phyloP scores from a whole-genome alignment of 2,797 vertebrate genomes.

The Poeciliopsis infans region DNA sequence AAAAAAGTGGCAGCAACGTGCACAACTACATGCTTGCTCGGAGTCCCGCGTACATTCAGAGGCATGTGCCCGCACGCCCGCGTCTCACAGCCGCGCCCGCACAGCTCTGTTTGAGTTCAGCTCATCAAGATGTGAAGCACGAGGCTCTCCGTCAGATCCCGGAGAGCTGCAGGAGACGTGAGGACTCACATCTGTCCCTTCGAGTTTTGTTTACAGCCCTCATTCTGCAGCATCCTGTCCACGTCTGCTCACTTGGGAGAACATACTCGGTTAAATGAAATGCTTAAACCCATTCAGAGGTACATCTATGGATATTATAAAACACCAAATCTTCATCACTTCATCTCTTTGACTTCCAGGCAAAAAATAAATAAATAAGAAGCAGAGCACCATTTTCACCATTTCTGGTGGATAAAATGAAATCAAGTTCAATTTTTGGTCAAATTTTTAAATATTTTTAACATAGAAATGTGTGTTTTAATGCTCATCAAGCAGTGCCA shows the following conservation, averaged over 20 bases:
- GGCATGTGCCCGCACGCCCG: slow-evolving; percentile 17
- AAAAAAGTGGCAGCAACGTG: slow-evolving; percentile 10
- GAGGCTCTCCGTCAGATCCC: slow-evolving; percentile 26
- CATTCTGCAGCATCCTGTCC: slow-evolving; percentile 1
- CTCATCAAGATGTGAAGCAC: slow-evolving; percentile 27
- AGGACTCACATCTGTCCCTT: slow-evolving; percentile 19
- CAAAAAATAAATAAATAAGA: neutral
- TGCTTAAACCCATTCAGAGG: neutral
- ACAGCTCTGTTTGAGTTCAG: neutral
- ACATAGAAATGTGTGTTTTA: neutral
- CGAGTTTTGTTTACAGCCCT: slow-evolving; percentile 4
- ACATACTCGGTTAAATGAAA: neutral
- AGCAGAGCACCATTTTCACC: neutral
- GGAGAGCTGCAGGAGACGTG: slow-evolving; percentile 31
- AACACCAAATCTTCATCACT: neutral
- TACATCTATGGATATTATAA: neutral
- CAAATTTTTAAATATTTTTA: neutral
- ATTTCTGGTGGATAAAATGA: neutral
- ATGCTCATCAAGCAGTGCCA: neutral
- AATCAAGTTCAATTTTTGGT: neutral
- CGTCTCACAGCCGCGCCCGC: slow-evolving; percentile 41
- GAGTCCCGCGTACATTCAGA: slow-evolving; percentile 9
- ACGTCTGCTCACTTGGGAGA: neutral
- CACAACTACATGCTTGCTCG: slow-evolving; percentile 26
- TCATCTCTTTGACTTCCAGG: neutral